Evolutionary conservation across 1,140 invertebrate genomes (phyloP), one percentile per base, ranked within the genome.

Genomic region (Nylanderia fulva): DNA sequence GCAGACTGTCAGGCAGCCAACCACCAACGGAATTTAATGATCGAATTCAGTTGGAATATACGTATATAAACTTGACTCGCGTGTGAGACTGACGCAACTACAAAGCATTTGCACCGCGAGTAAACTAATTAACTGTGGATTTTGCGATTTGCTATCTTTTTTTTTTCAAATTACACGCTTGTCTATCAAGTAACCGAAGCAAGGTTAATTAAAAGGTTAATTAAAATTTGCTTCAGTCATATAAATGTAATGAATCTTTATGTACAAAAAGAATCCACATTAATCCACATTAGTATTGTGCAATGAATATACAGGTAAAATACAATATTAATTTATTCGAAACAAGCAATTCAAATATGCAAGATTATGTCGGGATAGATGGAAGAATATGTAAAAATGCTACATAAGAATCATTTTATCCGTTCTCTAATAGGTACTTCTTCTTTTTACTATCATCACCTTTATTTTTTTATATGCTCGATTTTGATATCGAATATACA

Each of bases 41-140:
- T 80, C 24, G 64, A 80, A 80, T 80, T 71, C 64, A 69, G 42
- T 79, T 39, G 42, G 33, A 36, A 21, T 52, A 79, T n/a, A n/a
- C n/a, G n/a, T n/a, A n/a, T n/a, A n/a, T 52, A 63, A 68, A 79
- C 24, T 52, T 69, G 33, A 69, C 52, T 79, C 21, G 66, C 13
- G 45, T 48, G 45, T 24, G 42, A n/a, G 18, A 64, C 58, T 76
- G 63, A 42, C 33, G 39, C 27, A 54, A 79, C 45, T 15, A 27
- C 64, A 42, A 69, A 56, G 39, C 61, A 24, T 42, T 61, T 42
- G 29, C n/a, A 15, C 13, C 45, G 4, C 7, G 9, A 27, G 29
- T 29, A 52, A 69, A 21, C 15, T 39, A 54, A 54, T 79, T 77
- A 79, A 66, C 52, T 66, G n/a, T 48, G 15, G 18, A 9, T 61